Evolutionary conservation across 2,113 vertebrate species (phyloP).

Genomic region (Nycticryphes semicollaris): DNA sequence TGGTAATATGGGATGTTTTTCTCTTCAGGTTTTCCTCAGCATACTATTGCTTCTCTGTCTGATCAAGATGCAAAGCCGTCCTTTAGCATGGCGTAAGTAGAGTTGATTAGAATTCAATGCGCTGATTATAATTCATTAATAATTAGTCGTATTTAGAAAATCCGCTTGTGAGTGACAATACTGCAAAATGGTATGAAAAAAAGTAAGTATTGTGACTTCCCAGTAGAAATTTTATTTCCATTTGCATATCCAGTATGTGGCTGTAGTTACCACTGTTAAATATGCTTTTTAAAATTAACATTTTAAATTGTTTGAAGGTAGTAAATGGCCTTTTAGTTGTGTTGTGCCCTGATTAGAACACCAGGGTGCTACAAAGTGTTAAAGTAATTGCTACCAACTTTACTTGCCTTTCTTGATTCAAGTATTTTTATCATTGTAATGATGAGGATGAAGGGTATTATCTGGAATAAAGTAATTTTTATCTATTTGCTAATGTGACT

Average conservation of each 20-base stretch:
- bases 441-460: not conserved
- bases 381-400: not conserved
- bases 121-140: not conserved
- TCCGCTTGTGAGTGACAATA: not conserved
- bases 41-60: slow-evolving; percentile 79
- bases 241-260: not conserved
- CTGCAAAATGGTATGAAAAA: not conserved
- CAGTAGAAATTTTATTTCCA: not conserved
- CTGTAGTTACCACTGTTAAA: not conserved
- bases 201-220: not conserved
- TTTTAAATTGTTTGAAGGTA: not conserved
- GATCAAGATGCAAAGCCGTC: slow-evolving; percentile 94
- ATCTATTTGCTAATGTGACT: not conserved
- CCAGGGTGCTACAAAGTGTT: not conserved
- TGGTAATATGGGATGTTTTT: not conserved
- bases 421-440: not conserved
- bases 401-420: not conserved
- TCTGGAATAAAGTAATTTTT: not conserved
- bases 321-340: not conserved
- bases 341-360: not conserved
- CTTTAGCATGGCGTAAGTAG: slow-evolving; percentile 96
- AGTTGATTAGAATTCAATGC: not conserved
- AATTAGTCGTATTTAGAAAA: not conserved
- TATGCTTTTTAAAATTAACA: not conserved
- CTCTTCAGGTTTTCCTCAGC: slow-evolving; percentile 91